Percentiles rank a stretch among this genome's conserved stretches.
Conservation (phyloP, 2,113 vertebrate genomes). For the Melanerpes formicivorus region DNA sequence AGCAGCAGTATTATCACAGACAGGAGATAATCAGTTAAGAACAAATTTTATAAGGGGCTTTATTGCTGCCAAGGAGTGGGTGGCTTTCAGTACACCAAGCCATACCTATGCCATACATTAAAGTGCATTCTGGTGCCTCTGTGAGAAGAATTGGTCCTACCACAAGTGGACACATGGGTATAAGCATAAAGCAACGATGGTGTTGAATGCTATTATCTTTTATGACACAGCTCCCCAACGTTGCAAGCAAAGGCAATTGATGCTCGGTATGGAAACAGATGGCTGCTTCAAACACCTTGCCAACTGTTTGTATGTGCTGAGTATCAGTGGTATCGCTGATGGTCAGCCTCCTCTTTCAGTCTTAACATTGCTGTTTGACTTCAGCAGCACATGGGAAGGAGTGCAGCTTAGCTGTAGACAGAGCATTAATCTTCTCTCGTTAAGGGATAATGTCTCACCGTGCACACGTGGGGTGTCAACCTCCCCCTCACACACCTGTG, state of each 20-base stretch:
- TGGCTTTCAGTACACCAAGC: neutral
- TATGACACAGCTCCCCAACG: neutral
- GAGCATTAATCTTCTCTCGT: slow-evolving; percentile 72
- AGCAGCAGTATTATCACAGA: neutral
- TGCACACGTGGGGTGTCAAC: slow-evolving; percentile 13
- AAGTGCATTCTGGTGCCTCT: neutral
- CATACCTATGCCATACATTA: neutral
- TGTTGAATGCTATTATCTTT: neutral
- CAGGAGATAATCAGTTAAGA: slow-evolving; percentile 7
- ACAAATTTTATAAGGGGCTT: slow-evolving; percentile 12
- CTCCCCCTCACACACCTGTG: slow-evolving; percentile 55
- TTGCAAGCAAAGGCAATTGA: neutral
- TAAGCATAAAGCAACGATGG: neutral
- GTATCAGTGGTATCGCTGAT: slow-evolving; percentile 10
- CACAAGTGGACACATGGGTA: neutral
- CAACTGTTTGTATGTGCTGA: slow-evolving; percentile 11
- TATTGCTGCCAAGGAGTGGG: neutral
- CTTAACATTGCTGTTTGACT: slow-evolving; percentile 31
- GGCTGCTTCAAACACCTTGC: slow-evolving; percentile 45
- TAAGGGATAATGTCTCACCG: slow-evolving; percentile 58
- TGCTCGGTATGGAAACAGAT: neutral
- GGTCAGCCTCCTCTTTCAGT: slow-evolving; percentile 37
- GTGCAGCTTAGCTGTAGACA: slow-evolving; percentile 32
- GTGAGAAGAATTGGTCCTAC: neutral
- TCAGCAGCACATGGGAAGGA: slow-evolving; percentile 4